Base-by-base conservation (phyloP, 2,113 vertebrate species). In the Eudorcas thomsonii region DNA sequence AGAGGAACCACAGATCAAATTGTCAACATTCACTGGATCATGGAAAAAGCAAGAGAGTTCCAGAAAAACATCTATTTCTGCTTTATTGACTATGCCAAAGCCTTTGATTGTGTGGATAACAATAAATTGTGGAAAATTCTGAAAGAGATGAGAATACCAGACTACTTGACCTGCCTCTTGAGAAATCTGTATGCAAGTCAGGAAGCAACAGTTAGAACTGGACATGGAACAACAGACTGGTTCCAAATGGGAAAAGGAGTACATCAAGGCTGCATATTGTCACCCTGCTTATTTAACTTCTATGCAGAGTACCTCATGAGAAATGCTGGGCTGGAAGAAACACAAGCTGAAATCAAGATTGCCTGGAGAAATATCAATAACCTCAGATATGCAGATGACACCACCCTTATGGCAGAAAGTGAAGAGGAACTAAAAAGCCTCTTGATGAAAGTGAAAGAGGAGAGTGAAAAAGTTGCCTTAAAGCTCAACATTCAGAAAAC, bases 231-330 rank as follows among this genome's bases (percentile, higher is more conserved):
- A 67, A 67, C 16, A 67, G 62, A n/a, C 16, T n/a, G 62, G 33
- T 19, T 64, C 62, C 62, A n/a, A n/a, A 67, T n/a, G 5, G 16
- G 33, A 0, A 67, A 67, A 67, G 62, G 62, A n/a, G 3, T n/a
- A n/a, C 0, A 0, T n/a, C 62, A 67, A 19, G 16, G 33, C 62
- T 67, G 16, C 10, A n/a, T n/a, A 67, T 1, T 64, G 33, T 64
- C 62, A n/a, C 62, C 62, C 33, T 67, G 62, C 30, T 16, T 64
- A n/a, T 67, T 19, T n/a, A 67, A 67, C 7, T 4, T n/a, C 0
- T 67, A 67, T 67, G 3, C 16, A 67, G 33, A n/a, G 33, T 19
- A n/a, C 33, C 9, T 67, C 64, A n/a, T 19, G 64, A 67, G 64
- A 67, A n/a, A n/a, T 0, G 2, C 64, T n/a, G 33, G 64, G 33